A percentile compares a stretch with the other conserved stretches of the same genome.
Evolutionary conservation across 2,888 invertebrate genomes (phyloP).

Genomic region (Hedychridium roseum): DNA sequence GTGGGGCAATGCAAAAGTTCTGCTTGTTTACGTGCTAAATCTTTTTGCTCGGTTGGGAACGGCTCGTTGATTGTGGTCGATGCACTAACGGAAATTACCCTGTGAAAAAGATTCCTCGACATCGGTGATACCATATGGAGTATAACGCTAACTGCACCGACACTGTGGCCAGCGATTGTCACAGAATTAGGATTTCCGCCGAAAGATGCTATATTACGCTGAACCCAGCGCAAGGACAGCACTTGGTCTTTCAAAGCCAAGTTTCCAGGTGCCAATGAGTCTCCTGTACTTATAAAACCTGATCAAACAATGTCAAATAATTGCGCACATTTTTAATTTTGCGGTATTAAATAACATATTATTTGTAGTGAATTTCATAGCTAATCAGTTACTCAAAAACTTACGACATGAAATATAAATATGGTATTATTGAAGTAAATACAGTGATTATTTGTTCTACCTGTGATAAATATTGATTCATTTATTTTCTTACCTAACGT

Average conservation of each 20-base stretch:
- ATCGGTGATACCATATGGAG: slow-evolving; percentile 68
- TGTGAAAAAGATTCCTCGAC: slow-evolving; percentile 74
- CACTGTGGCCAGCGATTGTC: slow-evolving; percentile 70
- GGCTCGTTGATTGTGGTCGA: slow-evolving; percentile 68
- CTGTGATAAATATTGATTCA: too few relatives aligned
- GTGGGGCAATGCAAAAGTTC: slow-evolving; percentile 68
- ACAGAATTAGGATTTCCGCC: slow-evolving; percentile 73
- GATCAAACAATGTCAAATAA: slow-evolving; percentile 20
- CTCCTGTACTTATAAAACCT: slow-evolving; percentile 72
- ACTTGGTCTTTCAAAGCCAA: slow-evolving; percentile 76
- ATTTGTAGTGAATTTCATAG: too few relatives aligned
- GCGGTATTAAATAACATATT: not conserved
- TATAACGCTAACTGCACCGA: slow-evolving; percentile 61
- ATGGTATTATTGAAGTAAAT: too few relatives aligned
- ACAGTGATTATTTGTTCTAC: too few relatives aligned
- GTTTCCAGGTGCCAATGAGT: slow-evolving; percentile 72
- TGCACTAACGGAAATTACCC: slow-evolving; percentile 74
- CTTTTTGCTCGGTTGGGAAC: slow-evolving; percentile 66
- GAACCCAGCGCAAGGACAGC: slow-evolving; percentile 71
- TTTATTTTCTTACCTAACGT: slow-evolving; percentile 30
- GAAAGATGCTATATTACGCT: slow-evolving; percentile 71
- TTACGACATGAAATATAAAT: too few relatives aligned
- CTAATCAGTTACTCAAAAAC: too few relatives aligned
- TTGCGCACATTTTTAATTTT: not conserved
- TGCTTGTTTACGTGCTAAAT: slow-evolving; percentile 71